These are phyloP conservation scores for Stenopsyche tienmushanensis DNA, from an alignment of 1,140 invertebrate species.

Conservation along the genomic window DNA sequence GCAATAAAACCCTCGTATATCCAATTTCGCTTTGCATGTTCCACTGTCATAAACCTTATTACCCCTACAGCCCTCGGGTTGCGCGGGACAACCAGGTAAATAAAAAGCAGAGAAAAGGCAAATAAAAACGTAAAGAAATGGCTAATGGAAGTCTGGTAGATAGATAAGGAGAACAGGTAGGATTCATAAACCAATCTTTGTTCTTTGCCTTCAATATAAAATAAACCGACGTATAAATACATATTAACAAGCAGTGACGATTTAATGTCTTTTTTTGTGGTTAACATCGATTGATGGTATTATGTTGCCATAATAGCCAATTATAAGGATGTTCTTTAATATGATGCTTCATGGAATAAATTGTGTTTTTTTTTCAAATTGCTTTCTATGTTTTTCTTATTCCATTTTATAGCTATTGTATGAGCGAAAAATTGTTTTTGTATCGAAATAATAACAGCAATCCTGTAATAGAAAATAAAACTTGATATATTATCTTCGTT, in stretches of 20 bases:
- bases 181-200: neutral
- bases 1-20: slow-evolving; percentile 26
- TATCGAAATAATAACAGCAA: no score
- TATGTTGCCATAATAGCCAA: neutral
- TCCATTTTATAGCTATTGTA: no score
- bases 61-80: neutral
- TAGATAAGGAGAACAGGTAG: neutral
- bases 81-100: neutral
- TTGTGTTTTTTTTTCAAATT: neutral
- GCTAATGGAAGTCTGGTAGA: neutral
- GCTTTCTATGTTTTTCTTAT: neutral
- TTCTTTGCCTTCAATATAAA: neutral
- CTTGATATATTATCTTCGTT: no score
- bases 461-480: no score
- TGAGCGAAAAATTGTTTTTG: no score
- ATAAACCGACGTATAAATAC: neutral
- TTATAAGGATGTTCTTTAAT: neutral
- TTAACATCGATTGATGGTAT: neutral
- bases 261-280: neutral
- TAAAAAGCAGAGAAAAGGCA: slow-evolving; percentile 21
- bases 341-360: neutral
- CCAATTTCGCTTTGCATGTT: slow-evolving; percentile 27
- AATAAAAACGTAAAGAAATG: slow-evolving; percentile 4
- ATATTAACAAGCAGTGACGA: no score
- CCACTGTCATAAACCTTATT: slow-evolving; percentile 25